phyloP scores from a whole-genome alignment of 2,113 vertebrate genomes.

The Grammomys surdaster region DNA sequence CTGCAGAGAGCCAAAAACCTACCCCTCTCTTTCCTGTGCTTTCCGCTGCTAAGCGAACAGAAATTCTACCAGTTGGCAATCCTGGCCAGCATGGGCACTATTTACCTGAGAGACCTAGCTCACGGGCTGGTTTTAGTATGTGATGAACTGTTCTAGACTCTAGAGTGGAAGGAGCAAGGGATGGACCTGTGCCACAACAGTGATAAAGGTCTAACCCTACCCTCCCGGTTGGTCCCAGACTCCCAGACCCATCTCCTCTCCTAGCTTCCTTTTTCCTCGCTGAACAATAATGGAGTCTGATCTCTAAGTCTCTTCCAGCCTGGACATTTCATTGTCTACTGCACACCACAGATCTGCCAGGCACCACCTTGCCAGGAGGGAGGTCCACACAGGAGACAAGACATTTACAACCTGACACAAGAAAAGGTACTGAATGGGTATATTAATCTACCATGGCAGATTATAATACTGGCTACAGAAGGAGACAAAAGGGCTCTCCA shows the following conservation, averaged over 20 bases:
- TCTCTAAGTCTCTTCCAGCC: not conserved
- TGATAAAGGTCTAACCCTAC: not conserved
- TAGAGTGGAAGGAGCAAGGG: not conserved
- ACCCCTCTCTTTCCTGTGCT: not conserved
- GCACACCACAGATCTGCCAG: not conserved
- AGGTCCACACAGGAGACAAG: not conserved
- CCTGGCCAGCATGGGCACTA: not conserved
- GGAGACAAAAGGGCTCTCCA: not conserved
- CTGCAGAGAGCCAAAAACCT: not conserved
- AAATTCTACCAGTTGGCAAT: not conserved
- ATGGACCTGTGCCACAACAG: not conserved
- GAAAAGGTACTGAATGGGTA: not conserved
- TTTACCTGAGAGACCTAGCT: not conserved
- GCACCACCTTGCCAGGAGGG: not conserved
- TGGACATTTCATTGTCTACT: not conserved
- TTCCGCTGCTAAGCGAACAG: rapidly evolving
- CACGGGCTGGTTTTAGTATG: not conserved
- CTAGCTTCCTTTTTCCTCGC: not conserved
- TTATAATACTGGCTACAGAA: not conserved
- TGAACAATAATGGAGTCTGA: constrained; percentile 18
- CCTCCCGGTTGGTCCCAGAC: not conserved
- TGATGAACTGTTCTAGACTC: not conserved
- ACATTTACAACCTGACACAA: not conserved
- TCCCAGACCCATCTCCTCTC: not conserved
- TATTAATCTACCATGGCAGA: not conserved